A percentile compares a stretch with the other conserved stretches of the same genome.
These are phyloP conservation scores for Xestia xanthographa DNA, from an alignment of 2,888 invertebrate genomes.

Conservation along the genomic window DNA sequence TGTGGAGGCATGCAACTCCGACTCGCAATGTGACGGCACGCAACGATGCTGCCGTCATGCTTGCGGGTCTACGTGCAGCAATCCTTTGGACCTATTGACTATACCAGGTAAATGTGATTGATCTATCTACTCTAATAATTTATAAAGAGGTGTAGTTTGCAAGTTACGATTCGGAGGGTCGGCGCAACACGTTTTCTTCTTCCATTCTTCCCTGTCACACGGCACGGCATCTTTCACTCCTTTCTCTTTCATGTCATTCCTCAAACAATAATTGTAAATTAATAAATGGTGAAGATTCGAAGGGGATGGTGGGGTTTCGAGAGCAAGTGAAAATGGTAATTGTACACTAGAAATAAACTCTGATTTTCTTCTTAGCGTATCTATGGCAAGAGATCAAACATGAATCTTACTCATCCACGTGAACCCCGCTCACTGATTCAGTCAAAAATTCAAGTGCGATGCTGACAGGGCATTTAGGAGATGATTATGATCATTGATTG, in stretches of 20 bases:
- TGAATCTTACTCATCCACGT: not conserved
- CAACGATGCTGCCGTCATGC: conserved; percentile 93
- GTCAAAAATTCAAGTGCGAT: not conserved
- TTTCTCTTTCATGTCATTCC: no score
- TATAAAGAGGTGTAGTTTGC: not conserved
- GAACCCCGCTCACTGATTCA: not conserved
- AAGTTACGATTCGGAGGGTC: not conserved
- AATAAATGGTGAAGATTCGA: not conserved
- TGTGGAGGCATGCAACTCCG: conserved; percentile 91
- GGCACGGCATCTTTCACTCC: no score
- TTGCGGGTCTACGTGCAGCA: conserved; percentile 93
- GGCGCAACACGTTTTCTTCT: no score
- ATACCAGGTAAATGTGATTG: conserved; percentile 85
- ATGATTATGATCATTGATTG: not conserved
- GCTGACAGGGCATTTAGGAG: not conserved
- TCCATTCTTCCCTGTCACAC: no score
- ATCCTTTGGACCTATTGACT: conserved; percentile 90
- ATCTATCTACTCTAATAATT: not conserved
- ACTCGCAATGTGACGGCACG: conserved; percentile 92
- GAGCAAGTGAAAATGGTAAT: not conserved
- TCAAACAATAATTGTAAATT: no score
- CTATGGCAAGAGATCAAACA: not conserved
- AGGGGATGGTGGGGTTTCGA: no score
- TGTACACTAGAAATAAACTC: not conserved
- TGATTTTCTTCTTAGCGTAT: not conserved